Percentiles rank a stretch among this genome's conserved stretches.
phyloP scores from a whole-genome alignment of 1,140 invertebrate genomes.

The Neodiprion pinetum region DNA sequence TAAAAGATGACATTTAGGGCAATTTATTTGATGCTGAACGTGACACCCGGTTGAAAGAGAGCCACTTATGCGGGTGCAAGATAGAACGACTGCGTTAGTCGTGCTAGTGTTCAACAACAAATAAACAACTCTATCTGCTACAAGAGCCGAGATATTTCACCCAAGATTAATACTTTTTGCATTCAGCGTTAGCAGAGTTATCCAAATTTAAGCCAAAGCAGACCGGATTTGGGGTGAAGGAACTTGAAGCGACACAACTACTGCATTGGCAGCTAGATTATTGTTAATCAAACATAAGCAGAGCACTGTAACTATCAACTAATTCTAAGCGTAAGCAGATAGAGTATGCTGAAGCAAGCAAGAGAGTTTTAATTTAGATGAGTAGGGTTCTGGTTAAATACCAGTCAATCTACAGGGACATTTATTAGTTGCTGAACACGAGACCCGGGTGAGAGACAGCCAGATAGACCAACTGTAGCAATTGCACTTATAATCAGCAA shows the following conservation, averaged over 20 bases:
- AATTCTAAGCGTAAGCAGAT: slow-evolving; percentile 19
- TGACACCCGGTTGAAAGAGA: too few relatives aligned
- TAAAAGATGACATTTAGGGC: too few relatives aligned
- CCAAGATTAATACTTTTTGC: slow-evolving; percentile 35
- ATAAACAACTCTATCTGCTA: background rate
- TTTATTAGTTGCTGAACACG: too few relatives aligned
- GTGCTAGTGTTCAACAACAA: too few relatives aligned
- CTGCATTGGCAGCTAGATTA: slow-evolving; percentile 59
- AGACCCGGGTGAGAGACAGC: too few relatives aligned
- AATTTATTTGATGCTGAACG: too few relatives aligned
- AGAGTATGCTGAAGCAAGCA: slow-evolving; percentile 50
- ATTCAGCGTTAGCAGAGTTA: slow-evolving; percentile 60
- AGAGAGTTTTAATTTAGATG: slow-evolving; percentile 37
- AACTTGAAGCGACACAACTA: slow-evolving; percentile 59
- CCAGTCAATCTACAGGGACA: background rate
- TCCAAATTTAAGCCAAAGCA: slow-evolving; percentile 59
- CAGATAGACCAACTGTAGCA: too few relatives aligned
- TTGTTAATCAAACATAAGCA: slow-evolving; percentile 27
- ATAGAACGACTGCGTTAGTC: too few relatives aligned
- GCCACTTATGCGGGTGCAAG: too few relatives aligned
- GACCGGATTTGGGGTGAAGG: slow-evolving; percentile 46
- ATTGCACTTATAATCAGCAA: background rate
- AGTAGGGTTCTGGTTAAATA: slow-evolving; percentile 28
- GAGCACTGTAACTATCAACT: background rate
- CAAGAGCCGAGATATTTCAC: background rate